phyloP scores from a whole-genome alignment of 2,113 vertebrate genomes.

The Theropithecus gelada region DNA sequence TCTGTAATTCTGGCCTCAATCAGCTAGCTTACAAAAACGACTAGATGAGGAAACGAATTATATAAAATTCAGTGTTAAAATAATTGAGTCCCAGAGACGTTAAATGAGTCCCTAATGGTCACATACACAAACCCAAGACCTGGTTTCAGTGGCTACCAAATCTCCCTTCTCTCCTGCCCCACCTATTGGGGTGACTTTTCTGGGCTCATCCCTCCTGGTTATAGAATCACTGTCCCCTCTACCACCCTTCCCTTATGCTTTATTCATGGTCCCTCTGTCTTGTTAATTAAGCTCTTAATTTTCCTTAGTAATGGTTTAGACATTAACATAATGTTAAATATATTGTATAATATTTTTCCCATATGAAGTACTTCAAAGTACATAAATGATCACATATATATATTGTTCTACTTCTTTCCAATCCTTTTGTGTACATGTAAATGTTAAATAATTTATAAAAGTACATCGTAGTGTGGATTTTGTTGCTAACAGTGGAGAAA shows the following conservation, averaged over 20 bases:
- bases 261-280: background rate
- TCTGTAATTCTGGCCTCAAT: background rate
- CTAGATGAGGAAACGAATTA: background rate
- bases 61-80: background rate
- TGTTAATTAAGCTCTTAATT: background rate
- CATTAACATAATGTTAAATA: background rate
- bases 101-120: background rate
- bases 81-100: background rate
- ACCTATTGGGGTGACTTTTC: rapidly evolving
- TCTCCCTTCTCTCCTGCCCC: too few relatives aligned
- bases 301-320: too few relatives aligned
- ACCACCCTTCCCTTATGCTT: background rate
- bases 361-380: background rate
- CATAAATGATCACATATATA: background rate
- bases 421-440: background rate
- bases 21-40: background rate
- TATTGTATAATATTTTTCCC: background rate
- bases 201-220: background rate
- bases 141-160: rapidly evolving
- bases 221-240: rapidly evolving
- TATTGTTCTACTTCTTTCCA: rapidly evolving
- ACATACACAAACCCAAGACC: rapidly evolving
- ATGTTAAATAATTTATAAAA: background rate
- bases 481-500: background rate
- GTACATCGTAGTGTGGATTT: background rate